Conservation (phyloP, 1,140 invertebrate species). For the Drosophila repletoides region DNA sequence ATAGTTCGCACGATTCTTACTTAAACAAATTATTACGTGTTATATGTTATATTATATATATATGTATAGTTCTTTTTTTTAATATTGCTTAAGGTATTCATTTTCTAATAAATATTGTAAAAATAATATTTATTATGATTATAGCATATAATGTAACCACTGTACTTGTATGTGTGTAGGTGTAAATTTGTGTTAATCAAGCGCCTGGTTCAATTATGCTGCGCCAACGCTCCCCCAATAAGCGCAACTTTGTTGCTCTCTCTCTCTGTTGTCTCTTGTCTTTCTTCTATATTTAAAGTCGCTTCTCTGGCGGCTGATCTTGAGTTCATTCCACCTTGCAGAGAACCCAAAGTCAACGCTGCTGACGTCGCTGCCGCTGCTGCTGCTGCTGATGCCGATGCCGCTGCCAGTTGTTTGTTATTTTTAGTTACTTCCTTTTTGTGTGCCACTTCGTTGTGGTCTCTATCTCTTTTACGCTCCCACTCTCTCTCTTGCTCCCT, state of each 20-base stretch:
- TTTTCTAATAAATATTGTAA: too few relatives aligned
- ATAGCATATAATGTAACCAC: too few relatives aligned
- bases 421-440: conserved; percentile 80
- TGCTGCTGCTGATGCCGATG: conserved; percentile 4
- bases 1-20: too few relatives aligned
- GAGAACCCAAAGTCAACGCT: conserved; percentile 52
- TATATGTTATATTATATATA: too few relatives aligned
- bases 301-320: conserved; percentile 41
- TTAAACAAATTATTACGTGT: too few relatives aligned
- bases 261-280: conserved; percentile 7
- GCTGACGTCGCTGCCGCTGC: not conserved
- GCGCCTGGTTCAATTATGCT: conserved; percentile 15
- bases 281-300: conserved; percentile 35
- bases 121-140: too few relatives aligned
- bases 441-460: conserved; percentile 61
- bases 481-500: conserved; percentile 5
- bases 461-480: conserved; percentile 15
- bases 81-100: too few relatives aligned
- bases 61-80: too few relatives aligned
- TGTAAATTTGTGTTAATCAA: not conserved
- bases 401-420: conserved; percentile 65
- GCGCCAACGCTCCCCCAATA: conserved; percentile 11
- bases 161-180: not conserved
- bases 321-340: conserved; percentile 79
- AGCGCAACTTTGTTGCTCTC: conserved; percentile 38